A percentile compares a stretch with the other conserved stretches of the same genome.
phyloP scores from a whole-genome alignment of 2,113 vertebrate genomes.

The Ia io region DNA sequence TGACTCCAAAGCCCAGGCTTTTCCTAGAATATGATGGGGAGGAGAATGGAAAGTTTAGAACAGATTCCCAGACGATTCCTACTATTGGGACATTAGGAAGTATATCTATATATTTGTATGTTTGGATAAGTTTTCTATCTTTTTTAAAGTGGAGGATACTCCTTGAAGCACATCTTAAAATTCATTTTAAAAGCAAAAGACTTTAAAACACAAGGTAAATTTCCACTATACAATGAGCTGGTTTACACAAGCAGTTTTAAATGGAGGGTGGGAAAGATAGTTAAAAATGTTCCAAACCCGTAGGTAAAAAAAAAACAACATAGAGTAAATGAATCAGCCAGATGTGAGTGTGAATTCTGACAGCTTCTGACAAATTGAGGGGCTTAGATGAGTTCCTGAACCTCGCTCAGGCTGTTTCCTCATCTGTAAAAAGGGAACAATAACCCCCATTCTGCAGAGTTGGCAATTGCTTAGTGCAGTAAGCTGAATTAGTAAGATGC shows the following conservation, averaged over 20 bases:
- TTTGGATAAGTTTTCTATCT: neutral
- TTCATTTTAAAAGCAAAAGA: neutral
- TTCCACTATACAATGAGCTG: neutral
- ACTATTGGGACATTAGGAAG: neutral
- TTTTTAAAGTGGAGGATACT: neutral
- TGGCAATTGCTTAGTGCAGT: neutral
- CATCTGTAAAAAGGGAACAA: neutral
- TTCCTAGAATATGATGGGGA: neutral
- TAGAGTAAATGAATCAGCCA: neutral
- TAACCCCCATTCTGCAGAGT: neutral
- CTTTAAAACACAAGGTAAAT: neutral
- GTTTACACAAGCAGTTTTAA: neutral
- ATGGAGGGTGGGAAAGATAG: neutral
- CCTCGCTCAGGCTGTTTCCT: neutral
- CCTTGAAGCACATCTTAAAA: neutral
- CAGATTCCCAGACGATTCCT: neutral
- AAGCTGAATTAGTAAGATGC: neutral
- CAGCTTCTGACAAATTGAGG: neutral
- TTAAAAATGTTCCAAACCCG: neutral
- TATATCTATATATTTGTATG: neutral
- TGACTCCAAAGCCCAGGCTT: neutral
- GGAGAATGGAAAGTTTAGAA: neutral
- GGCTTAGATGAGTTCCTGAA: neutral
- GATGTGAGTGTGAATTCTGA: neutral
- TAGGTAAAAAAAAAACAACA: neutral